phyloP scores from a whole-genome alignment of 2,797 vertebrate genomes.

The Mus caroli region DNA sequence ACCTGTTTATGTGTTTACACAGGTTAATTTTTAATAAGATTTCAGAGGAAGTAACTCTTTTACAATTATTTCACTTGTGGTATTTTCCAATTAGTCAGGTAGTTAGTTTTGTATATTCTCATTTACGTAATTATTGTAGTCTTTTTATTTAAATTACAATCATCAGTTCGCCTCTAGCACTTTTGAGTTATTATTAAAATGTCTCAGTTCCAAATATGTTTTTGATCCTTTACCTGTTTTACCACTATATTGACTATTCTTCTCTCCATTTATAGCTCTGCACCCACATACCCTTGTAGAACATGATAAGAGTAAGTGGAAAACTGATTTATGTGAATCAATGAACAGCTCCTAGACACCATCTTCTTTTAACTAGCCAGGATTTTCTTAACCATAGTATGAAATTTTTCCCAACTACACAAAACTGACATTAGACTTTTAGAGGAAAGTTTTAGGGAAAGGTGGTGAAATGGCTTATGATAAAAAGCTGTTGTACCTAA shows the following conservation, averaged over 20 bases:
- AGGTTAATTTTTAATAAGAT: conserved; percentile 13
- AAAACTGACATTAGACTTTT: neutral
- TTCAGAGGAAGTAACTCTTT: conserved; percentile 47
- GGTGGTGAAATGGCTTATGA: neutral
- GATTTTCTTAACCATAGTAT: conserved; percentile 19
- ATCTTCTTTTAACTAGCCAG: neutral
- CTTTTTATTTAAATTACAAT: neutral
- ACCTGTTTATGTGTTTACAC: neutral
- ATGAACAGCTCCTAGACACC: neutral
- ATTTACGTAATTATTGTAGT: conserved; percentile 32
- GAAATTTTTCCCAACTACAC: neutral
- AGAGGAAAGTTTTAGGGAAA: neutral
- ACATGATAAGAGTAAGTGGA: conserved; percentile 28
- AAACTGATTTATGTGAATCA: conserved; percentile 45
- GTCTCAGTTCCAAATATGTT: conserved; percentile 31
- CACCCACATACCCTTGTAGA: neutral
- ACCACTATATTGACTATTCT: neutral
- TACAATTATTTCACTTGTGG: conserved; percentile 20
- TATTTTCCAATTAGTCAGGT: neutral
- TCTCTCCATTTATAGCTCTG: conserved; percentile 20
- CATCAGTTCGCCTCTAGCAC: conserved; percentile 24
- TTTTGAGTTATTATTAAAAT: conserved; percentile 35
- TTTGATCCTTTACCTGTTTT: conserved; percentile 7
- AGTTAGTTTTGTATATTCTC: conserved; percentile 42
- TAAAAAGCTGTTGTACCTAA: conserved; percentile 32